Base-by-base conservation (phyloP, 2,888 invertebrate genomes). In the Zhuqinia jingwanae region DNA sequence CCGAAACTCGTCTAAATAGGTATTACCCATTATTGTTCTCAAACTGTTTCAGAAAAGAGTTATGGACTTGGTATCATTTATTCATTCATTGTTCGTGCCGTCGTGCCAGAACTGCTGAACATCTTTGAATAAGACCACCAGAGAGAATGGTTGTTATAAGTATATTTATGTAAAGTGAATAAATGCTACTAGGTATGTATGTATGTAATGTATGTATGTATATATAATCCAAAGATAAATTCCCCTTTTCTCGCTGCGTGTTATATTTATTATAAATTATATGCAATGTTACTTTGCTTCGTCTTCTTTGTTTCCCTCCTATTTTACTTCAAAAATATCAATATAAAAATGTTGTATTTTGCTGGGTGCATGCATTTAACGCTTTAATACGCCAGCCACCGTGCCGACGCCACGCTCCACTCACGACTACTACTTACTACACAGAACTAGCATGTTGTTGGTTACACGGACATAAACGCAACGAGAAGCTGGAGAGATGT, bases 1-100 rank as follows among this genome's bases (percentile, higher is more conserved):
- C n/a, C 25, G 53, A 53, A 73, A 73, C 25, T 50, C 53, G 50
- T 50, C 73, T 25, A 50, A 73, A n/a, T 76, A 30, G 47, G 76
- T 83, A 83, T 76, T 83, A 83, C 76, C 83, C 76, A 83, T 83
- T 83, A 83, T 83, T 83, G 83, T 76, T 83, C 76, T 76, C 53
- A 30, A 75, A 73, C 81, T 53, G 83, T 83, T 83, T 76, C 76
- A 76, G 75, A 76, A 82, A 83, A 83, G 83, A 83, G 76, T 83
- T 83, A 83, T 83, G 83, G 83, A 65, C 65, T 76, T 83, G 83
- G 76, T 83, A 83, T 83, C 83, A 83, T 83, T 83, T 83, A 83
- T 83, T 82, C 82, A 83, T 83, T 83, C 83, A 83, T 83, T 83
- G 83, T 83, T 83, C 83, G 65, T 76, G 82, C 82, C 82, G 42